Evolutionary conservation across 2,888 invertebrate species (phyloP).

Genomic region (Taenaris catops): DNA sequence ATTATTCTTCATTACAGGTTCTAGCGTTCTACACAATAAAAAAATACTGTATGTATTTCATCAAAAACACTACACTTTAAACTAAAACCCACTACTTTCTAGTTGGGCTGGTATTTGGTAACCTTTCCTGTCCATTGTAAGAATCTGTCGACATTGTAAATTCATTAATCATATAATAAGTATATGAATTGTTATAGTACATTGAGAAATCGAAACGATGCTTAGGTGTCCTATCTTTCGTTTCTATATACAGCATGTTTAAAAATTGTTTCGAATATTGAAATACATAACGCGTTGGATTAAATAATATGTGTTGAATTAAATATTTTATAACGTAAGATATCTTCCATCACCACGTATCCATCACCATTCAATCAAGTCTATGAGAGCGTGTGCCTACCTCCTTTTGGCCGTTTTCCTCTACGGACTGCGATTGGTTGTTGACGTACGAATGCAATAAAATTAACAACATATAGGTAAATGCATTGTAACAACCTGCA

Average conservation of each 20-base stretch:
- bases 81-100: constrained; percentile 68
- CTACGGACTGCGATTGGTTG: constrained; percentile 80
- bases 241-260: no score
- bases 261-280: no score
- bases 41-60: constrained; percentile 43
- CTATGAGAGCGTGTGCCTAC: constrained; percentile 69
- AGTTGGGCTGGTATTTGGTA: constrained; percentile 47
- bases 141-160: constrained; percentile 59
- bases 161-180: constrained; percentile 27
- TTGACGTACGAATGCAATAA: constrained; percentile 80
- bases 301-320: no score
- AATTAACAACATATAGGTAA: constrained; percentile 78
- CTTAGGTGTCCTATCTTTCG: no score
- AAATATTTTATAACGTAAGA: no score
- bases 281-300: no score
- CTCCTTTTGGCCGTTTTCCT: constrained; percentile 78
- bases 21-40: constrained; percentile 70
- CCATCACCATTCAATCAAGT: constrained; percentile 35
- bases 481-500: constrained; percentile 72
- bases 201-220: neutral
- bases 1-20: constrained; percentile 62
- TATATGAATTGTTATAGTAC: constrained; percentile 3
- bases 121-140: constrained; percentile 64
- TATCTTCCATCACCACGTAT: constrained; percentile 33
- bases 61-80: constrained; percentile 63